Evolutionary conservation across 2,797 vertebrate species (phyloP), one percentile per base, ranked within the genome.

Genomic region (Catamblyrhynchus diadema): DNA sequence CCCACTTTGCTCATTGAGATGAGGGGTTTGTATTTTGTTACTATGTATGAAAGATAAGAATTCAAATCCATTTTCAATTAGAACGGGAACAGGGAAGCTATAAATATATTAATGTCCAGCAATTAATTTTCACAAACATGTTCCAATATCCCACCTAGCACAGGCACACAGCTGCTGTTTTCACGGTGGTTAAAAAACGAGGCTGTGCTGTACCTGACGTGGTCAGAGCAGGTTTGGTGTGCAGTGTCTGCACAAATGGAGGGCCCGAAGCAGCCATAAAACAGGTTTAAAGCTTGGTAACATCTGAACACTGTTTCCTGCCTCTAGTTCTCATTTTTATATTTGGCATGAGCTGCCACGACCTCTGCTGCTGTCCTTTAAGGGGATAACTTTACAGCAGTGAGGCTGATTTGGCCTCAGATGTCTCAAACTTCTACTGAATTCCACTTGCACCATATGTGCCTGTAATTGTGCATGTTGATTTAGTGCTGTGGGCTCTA

Each of bases 301-400:
- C 95, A 97, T 97, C 96, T 97, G 97, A 98, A 90, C 91, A 65
- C 79, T 54, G 91, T 95, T 98, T 97, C 97, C 97, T 97, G 96
- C 94, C 94, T 95, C 94, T 67, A 94, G 79, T 88, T 97, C 90
- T 95, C 91, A 84, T 97, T 98, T 97, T 97, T 93, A 94, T 84
- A 97, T 93, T 97, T 98, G 97, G 94, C 95, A 95, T 95, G 86
- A 97, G 96, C 86, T 96, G 41, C 92, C 45, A 23, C 88, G 94
- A 98, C 97, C 96, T 97, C 94, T 96, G 91, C 81, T 94, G 95
- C 75, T 53, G 33, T 57, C 95, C 95, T 98, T 97, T 94, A 96
- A 97, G 88, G 12, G 81, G 93, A 97, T 97, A 93, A 93, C 93
- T 97, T 97, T 96, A 97, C 93, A 95, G 91, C 93, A 95, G 92